Evolutionary conservation across 1,140 invertebrate genomes (phyloP), one percentile per base, ranked within the genome.

Genomic region (Drosophila rufa): DNA sequence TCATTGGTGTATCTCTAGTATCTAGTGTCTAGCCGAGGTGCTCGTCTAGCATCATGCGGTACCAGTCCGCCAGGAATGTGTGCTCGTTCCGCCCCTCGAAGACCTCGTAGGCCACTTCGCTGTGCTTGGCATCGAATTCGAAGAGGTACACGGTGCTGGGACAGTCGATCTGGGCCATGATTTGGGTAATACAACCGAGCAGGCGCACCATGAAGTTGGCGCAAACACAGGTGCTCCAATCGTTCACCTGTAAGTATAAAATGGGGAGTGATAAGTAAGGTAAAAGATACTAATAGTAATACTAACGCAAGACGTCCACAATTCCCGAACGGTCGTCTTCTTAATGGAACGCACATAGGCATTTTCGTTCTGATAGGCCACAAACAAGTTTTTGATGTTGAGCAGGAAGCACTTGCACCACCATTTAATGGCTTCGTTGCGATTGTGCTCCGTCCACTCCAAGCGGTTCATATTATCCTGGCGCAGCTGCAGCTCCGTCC

Each of bases 51-150:
- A 75, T 57, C 9, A 45, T 22, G 9, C 51, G 47, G 56, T 47
- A 89, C 84, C 84, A 87, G 36, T 87, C 84, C 0, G 67, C 48
- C 27, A 89, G 33, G 7, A 87, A 89, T 2, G 84, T 61, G 42
- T 78, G 58, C 7, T 42, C 33, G 50, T 55, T 84, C 0, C 66
- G 51, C 0, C 56, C 68, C 33, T 42, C 30, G 0, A 53, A 45
- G 0, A 17, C 14, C 25, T 43, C 38, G 36, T 89, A 78, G 0
- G 30, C 53, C 12, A 87, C 19, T 4, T 12, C 45, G 12, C 67
- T 77, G 2, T 6, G 64, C 12, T 7, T 47, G 2, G 80, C 61
- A 7, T 84, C 62, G n/a, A 56, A 87, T 0, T 80, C 55, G 7
- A 80, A 46, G 4, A 69, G 30, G 45, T 71, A 80, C 1, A 87